Evolutionary conservation across 53 echinoderm and acorn worm species (phyloP).

Genomic region (Echinometra lucunter): DNA sequence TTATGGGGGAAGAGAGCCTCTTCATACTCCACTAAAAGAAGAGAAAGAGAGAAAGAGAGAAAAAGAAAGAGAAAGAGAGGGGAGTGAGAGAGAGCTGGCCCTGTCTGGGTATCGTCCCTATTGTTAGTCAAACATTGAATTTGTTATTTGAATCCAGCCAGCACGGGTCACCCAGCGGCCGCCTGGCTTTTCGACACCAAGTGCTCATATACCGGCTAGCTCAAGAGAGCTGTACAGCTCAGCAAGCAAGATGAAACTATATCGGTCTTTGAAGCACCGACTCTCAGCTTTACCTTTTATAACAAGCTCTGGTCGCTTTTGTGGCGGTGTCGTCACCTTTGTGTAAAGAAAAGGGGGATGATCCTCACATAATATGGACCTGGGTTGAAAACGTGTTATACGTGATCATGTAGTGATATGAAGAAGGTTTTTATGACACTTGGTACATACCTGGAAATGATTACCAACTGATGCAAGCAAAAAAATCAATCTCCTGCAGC

Average conservation of each 20-base stretch:
- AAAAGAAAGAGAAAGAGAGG: not conserved
- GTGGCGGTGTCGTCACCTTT: not conserved
- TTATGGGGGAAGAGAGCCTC: conserved; percentile 5
- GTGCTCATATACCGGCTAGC: conserved; percentile 8
- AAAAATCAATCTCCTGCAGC: too few species aligned
- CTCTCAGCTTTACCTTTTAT: not conserved
- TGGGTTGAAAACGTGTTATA: not conserved
- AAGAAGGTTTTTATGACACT: not conserved
- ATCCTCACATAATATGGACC: not conserved
- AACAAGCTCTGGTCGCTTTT: not conserved
- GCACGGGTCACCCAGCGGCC: conserved; percentile 57
- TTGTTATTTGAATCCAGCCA: conserved; percentile 27
- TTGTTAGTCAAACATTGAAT: conserved; percentile 61
- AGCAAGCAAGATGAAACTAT: conserved; percentile 6
- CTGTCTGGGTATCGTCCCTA: conserved; percentile 33
- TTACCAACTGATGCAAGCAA: not conserved
- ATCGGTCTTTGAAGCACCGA: conserved; percentile 34
- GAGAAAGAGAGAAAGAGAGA: conserved; percentile 8
- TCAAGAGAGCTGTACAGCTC: not conserved
- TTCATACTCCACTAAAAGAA: not conserved
- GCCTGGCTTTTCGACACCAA: conserved; percentile 59
- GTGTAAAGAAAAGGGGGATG: not conserved
- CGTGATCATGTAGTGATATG: not conserved
- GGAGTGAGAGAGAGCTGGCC: not conserved
- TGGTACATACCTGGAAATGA: not conserved